Evolutionary conservation across 2,888 invertebrate genomes (phyloP).

Genomic region (Synergus gifuensis): DNA sequence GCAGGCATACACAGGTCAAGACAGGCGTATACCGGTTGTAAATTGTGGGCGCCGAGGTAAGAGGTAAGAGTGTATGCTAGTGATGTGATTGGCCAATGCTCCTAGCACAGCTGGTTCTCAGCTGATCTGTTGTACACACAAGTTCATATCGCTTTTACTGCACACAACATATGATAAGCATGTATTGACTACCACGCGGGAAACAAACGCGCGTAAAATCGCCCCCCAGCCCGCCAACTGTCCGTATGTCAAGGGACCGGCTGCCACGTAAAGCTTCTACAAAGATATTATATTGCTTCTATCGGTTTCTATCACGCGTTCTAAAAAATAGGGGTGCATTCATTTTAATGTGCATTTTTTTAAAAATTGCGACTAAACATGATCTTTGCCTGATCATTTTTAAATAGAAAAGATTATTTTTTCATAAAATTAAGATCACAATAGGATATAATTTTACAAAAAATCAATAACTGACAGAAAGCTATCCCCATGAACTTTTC

Average conservation of each 20-base stretch:
- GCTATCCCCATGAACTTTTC: too few relatives aligned
- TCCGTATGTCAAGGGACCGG: slow-evolving; percentile 43
- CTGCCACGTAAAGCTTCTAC: too few relatives aligned
- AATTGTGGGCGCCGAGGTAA: slow-evolving; percentile 44
- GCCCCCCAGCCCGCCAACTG: slow-evolving; percentile 59
- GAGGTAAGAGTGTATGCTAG: not conserved
- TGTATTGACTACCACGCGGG: slow-evolving; percentile 66
- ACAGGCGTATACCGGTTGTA: slow-evolving; percentile 60
- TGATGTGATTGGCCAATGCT: slow-evolving; percentile 64
- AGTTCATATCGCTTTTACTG: slow-evolving; percentile 15
- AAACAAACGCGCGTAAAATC: slow-evolving; percentile 73
- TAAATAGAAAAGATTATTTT: not conserved
- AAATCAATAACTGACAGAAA: too few relatives aligned
- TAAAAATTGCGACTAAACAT: not conserved
- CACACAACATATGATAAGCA: slow-evolving; percentile 49
- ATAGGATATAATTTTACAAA: too few relatives aligned
- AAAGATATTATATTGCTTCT: too few relatives aligned
- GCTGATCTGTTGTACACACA: slow-evolving; percentile 66
- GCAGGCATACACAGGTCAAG: slow-evolving; percentile 54
- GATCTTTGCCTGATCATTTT: not conserved
- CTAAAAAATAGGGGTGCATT: not conserved
- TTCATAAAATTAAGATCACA: not conserved
- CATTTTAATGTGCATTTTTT: not conserved
- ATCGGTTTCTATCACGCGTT: slow-evolving; percentile 19
- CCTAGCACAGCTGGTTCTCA: slow-evolving; percentile 76